A percentile compares a stretch with the other conserved stretches of the same genome.
phyloP scores from a whole-genome alignment of 2,113 vertebrate genomes.

The Oryctolagus cuniculus region DNA sequence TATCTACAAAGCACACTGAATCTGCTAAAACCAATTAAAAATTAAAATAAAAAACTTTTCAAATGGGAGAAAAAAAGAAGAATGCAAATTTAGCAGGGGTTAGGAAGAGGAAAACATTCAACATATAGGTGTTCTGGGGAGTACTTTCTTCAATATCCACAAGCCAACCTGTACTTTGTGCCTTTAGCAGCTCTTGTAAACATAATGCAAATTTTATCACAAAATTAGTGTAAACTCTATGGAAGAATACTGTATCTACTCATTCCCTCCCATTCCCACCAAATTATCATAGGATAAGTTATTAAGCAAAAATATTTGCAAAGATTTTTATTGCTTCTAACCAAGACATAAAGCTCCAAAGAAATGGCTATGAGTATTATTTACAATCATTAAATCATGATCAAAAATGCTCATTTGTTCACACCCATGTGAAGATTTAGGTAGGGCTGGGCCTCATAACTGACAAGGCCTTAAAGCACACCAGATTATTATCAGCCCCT shows the following conservation, averaged over 20 bases:
- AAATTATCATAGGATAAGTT: slow-evolving; percentile 46
- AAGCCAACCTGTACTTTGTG: background rate
- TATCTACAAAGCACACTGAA: too few species aligned
- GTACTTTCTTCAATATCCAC: background rate
- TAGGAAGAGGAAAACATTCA: background rate
- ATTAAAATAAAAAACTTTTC: too few species aligned
- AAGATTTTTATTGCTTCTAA: slow-evolving; percentile 56
- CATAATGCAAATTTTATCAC: background rate
- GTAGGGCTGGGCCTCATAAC: too few species aligned
- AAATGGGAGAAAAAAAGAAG: too few species aligned
- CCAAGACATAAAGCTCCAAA: slow-evolving; percentile 51
- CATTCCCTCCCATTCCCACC: background rate
- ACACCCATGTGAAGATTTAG: too few species aligned
- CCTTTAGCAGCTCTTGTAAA: background rate
- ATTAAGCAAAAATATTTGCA: slow-evolving; percentile 65
- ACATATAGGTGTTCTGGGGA: background rate
- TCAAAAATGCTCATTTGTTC: slow-evolving; percentile 51
- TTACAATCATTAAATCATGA: slow-evolving; percentile 61
- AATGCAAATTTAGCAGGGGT: background rate
- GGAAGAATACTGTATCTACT: background rate
- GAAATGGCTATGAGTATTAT: slow-evolving; percentile 54
- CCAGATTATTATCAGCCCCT: too few species aligned
- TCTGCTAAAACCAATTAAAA: too few species aligned
- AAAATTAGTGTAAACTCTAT: background rate
- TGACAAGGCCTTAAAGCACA: too few species aligned